Conservation (phyloP, 2,888 invertebrate genomes). For the Dynastes hyllus region DNA sequence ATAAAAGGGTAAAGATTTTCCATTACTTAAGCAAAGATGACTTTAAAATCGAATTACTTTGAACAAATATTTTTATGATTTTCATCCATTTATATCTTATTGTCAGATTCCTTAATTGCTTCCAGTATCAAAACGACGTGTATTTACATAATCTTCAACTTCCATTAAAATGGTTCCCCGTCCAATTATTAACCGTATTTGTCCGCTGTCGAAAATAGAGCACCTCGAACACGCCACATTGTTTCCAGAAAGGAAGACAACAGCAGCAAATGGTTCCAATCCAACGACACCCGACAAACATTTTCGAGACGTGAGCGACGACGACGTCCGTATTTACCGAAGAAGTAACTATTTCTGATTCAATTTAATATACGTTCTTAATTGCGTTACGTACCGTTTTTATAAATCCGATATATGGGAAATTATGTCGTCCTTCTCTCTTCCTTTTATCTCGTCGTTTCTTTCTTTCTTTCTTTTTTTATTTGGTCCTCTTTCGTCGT, state of each 20-base stretch:
- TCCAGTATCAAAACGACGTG: background rate
- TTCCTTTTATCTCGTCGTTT: background rate
- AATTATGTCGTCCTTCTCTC: slow-evolving; percentile 44
- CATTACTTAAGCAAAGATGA: too few species aligned
- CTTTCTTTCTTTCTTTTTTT: too few species aligned
- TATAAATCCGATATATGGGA: slow-evolving; percentile 48
- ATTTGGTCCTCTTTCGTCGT: too few species aligned
- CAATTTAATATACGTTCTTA: slow-evolving; percentile 48
- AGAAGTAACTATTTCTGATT: slow-evolving; percentile 44
- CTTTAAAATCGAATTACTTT: too few species aligned
- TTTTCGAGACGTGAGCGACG: slow-evolving; percentile 21
- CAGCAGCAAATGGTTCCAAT: slow-evolving; percentile 22
- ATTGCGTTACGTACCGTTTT: slow-evolving; percentile 49
- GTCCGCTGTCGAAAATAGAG: slow-evolving; percentile 14
- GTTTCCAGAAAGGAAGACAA: background rate
- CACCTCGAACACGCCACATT: background rate
- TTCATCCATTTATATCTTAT: too few species aligned
- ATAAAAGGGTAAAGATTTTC: too few species aligned
- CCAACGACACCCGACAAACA: slow-evolving; percentile 24
- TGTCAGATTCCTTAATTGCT: too few species aligned
- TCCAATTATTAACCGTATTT: slow-evolving; percentile 13
- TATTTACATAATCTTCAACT: slow-evolving; percentile 2
- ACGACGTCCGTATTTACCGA: slow-evolving; percentile 38
- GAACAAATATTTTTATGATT: too few species aligned
- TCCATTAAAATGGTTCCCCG: background rate